These are phyloP conservation scores for Phalacrocorax aristotelis DNA, from an alignment of 2,113 vertebrate species.

Conservation along the genomic window DNA sequence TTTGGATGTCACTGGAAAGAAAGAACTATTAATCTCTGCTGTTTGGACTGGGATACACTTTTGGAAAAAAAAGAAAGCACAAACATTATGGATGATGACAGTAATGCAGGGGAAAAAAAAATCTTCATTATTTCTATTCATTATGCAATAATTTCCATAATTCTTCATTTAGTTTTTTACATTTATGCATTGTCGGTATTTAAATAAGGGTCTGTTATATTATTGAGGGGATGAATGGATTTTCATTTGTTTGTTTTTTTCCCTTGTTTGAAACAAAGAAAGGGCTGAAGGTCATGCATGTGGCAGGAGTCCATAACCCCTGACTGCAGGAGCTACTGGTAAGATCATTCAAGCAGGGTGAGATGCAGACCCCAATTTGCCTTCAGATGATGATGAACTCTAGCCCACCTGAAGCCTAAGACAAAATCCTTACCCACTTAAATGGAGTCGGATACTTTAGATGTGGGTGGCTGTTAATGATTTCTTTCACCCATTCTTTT, in stretches of 20 bases:
- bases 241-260: neutral
- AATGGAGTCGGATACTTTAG: neutral
- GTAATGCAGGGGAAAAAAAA: neutral
- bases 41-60: neutral
- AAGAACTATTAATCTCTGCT: neutral
- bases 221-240: neutral
- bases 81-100: neutral
- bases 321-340: neutral
- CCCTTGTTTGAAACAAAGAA: neutral
- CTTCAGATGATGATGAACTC: neutral
- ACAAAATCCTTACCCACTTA: neutral
- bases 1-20: neutral
- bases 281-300: neutral
- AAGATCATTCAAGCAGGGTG: neutral
- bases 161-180: neutral
- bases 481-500: slow-evolving; percentile 51
- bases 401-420: neutral
- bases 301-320: neutral
- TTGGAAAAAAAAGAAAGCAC: neutral
- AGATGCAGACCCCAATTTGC: neutral
- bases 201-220: neutral
- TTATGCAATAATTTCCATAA: neutral
- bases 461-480: slow-evolving; percentile 19
- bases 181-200: neutral
- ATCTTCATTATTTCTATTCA: neutral